Conservation (phyloP, 2,888 invertebrate species). For the Oasisia sp. region DNA sequence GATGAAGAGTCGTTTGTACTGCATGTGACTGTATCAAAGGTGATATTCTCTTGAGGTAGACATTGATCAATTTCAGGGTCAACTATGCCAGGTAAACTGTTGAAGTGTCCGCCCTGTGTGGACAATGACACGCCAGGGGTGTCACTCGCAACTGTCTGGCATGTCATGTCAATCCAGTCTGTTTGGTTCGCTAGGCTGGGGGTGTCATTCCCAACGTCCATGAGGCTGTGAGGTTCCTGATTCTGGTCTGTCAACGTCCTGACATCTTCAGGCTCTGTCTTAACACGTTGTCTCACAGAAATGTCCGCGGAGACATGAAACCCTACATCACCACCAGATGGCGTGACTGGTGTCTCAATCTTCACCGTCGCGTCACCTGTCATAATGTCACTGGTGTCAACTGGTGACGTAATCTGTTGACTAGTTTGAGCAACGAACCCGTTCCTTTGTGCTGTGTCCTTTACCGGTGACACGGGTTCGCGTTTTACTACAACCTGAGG, state of each 20-base stretch:
- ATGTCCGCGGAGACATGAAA: not conserved
- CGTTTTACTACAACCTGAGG: not conserved
- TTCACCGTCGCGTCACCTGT: not conserved
- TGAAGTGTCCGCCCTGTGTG: not conserved
- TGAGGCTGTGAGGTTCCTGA: not conserved
- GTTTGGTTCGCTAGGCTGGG: not conserved
- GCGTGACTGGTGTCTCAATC: not conserved
- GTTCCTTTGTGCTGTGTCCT: not conserved
- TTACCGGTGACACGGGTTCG: not conserved
- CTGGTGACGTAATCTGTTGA: not conserved
- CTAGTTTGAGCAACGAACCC: not conserved
- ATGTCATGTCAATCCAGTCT: not conserved
- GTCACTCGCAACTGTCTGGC: not conserved
- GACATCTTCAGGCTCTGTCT: not conserved
- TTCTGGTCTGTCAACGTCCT: not conserved
- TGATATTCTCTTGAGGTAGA: not conserved
- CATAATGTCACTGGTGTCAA: not conserved
- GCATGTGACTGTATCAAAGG: too few species aligned
- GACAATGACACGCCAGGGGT: not conserved
- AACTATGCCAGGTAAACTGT: not conserved
- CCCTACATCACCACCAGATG: not conserved
- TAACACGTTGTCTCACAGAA: not conserved
- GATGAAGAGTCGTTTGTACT: too few species aligned
- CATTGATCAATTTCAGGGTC: not conserved
- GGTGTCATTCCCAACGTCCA: not conserved